These are phyloP conservation scores for Cataglyphis hispanica DNA, from an alignment of 1,140 invertebrate species.

Conservation along the genomic window DNA sequence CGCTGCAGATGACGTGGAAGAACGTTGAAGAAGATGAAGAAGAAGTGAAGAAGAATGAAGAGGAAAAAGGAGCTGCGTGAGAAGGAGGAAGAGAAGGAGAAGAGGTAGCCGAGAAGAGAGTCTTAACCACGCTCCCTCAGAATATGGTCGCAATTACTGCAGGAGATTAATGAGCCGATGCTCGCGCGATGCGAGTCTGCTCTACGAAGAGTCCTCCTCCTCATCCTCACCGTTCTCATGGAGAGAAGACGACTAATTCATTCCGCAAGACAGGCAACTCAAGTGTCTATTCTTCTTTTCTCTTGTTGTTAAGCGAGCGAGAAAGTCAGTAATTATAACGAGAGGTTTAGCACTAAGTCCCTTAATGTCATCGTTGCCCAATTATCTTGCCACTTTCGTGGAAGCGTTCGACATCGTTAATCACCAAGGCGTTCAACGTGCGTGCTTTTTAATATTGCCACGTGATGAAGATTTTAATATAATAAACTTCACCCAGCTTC, in stretches of 20 bases:
- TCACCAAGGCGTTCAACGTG: constrained; percentile 22
- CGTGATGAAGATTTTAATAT: constrained; percentile 61
- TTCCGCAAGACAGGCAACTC: constrained; percentile 73
- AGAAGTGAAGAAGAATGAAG: constrained; percentile 61
- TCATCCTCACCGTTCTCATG: constrained; percentile 71
- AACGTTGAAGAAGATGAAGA: constrained; percentile 63
- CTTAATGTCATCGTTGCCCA: constrained; percentile 72
- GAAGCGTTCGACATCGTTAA: constrained; percentile 61
- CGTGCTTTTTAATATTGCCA: constrained; percentile 45
- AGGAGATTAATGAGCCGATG: constrained; percentile 84
- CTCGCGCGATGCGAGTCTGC: constrained; percentile 76
- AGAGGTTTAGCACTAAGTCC: constrained; percentile 72
- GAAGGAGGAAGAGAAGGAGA: constrained; percentile 55
- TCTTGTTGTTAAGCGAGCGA: constrained; percentile 73
- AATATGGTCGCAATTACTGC: constrained; percentile 83
- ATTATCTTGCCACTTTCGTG: constrained; percentile 68
- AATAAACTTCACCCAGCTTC: constrained; percentile 38
- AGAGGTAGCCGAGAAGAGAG: constrained; percentile 66
- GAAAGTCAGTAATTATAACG: constrained; percentile 74
- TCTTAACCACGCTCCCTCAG: constrained; percentile 76
- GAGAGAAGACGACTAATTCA: constrained; percentile 75
- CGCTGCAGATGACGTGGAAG: constrained; percentile 69
- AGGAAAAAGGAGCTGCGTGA: constrained; percentile 25
- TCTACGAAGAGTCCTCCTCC: constrained; percentile 72
- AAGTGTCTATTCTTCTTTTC: constrained; percentile 76